Evolutionary conservation across 2,888 invertebrate species (phyloP), one percentile per base, ranked within the genome.

Genomic region (Furcula furcula): DNA sequence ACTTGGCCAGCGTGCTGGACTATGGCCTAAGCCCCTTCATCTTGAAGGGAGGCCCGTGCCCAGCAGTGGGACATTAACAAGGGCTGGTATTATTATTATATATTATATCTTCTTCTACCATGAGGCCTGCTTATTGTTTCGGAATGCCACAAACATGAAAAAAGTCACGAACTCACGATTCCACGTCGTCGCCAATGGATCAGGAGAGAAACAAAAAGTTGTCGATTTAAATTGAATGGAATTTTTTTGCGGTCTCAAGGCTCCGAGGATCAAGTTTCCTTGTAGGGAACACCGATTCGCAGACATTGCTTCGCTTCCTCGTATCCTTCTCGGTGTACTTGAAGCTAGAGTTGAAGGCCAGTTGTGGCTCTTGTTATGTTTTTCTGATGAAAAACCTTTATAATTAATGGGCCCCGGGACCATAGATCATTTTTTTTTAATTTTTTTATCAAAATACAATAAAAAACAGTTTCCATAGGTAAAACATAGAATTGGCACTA

Each of bases 231-330:
- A 69, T 71, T 64, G 56, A 62, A 65, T 67, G 50, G 26, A 55
- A 49, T 70, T 70, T 72, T 76, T 71, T 60, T 63, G n/a, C 55
- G 40, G 36, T 49, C 57, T 69, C 77, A 77, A 82, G 79, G 77
- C 46, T 65, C 46, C 31, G 49, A 57, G 49, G 55, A 63, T 56
- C 74, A 64, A 63, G 78, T 76, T 83, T 76, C 81, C 81, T 58
- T 77, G 39, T 75, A 70, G 62, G 58, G 54, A 39, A 32, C 34
- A 37, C 42, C 55, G 50, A 57, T 60, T 60, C 50, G 37, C 49
- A 35, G 37, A 45, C 34, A 36, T 36, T 39, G 41, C 45, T 43
- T 50, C 43, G 41, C 45, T 43, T 50, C 43, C 46, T 41, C 40
- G 29, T 36, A 16, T 10, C 20, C 31, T 34, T 31, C 27, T 32